Conservation (phyloP, 2,113 vertebrate genomes). For the Xenopus laevis region DNA sequence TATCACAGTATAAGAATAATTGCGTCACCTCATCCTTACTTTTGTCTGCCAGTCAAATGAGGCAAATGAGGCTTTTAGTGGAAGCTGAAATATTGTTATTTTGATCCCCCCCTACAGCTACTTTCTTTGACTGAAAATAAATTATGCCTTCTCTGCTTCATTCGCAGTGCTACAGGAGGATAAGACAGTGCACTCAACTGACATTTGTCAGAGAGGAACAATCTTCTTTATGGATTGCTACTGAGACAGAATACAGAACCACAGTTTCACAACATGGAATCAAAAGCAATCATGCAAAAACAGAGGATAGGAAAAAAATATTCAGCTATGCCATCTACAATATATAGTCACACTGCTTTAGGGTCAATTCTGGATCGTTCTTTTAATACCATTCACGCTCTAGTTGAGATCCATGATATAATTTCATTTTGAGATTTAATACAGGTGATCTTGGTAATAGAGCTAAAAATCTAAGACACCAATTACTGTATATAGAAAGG, state of each 20-base stretch:
- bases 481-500: too few species aligned
- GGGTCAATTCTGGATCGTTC: too few species aligned
- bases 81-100: constrained; percentile 35
- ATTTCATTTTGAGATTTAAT: too few species aligned
- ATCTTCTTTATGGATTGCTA: neutral
- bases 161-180: constrained; percentile 53
- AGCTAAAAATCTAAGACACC: too few species aligned
- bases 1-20: constrained; percentile 45
- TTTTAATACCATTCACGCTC: too few species aligned
- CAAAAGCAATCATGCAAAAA: neutral
- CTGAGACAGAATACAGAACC: neutral
- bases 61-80: constrained; percentile 28
- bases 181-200: constrained; percentile 51
- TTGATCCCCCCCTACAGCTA: constrained; percentile 43
- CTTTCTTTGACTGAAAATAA: constrained; percentile 46
- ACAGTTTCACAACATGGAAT: neutral
- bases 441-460: too few species aligned
- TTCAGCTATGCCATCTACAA: neutral
- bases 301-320: neutral
- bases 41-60: constrained; percentile 43
- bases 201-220: constrained; percentile 53
- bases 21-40: constrained; percentile 29
- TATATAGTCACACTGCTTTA: neutral
- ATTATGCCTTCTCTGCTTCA: constrained; percentile 44
- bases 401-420: too few species aligned